Evolutionary conservation across 2,888 invertebrate genomes (phyloP), one percentile per base, ranked within the genome.

Genomic region (Hypercompe scribonia): DNA sequence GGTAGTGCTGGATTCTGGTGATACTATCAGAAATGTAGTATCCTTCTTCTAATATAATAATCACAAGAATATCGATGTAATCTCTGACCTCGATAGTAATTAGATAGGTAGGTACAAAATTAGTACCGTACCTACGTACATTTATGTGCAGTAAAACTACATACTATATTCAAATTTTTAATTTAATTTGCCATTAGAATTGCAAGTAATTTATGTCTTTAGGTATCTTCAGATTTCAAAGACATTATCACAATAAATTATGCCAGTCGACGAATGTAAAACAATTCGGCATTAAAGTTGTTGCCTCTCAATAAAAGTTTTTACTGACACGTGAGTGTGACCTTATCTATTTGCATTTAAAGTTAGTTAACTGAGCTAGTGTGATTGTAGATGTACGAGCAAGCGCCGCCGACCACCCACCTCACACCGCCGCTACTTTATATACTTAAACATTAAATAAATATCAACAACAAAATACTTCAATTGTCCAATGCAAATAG

Each of bases 321-420:
- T 86, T 84, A 78, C 74, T 75, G 58, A 68, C 69, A 65, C 18
- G 75, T 80, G 77, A 75, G 69, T 80, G 80, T 82, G 81, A 84
- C 80, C 86, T 83, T 86, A 80, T 80, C 81, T 79, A 87, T 88
- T 89, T 85, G 87, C 86, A 87, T 82, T 84, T 85, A 81, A 81
- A 86, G 81, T 83, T 78, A 82, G 81, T 83, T 78, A 82, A 81
- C 81, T 80, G 82, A 83, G 79, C 71, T 77, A 75, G 71, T 76
- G 83, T 87, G 85, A 84, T 88, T 88, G 85, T 79, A 79, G 86
- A 85, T 85, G 84, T 81, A 82, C 78, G 81, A 81, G 80, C 76
- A 72, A 78, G 80, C 78, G 79, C 80, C 75, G 69, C 66, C 66
- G 88, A 87, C 89, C 89, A 89, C 89, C 89, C 89, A 84, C 74